Percentiles rank a stretch among this genome's conserved stretches.
Conservation (phyloP, 1,140 invertebrate genomes). For the Drosophila busckii region DNA sequence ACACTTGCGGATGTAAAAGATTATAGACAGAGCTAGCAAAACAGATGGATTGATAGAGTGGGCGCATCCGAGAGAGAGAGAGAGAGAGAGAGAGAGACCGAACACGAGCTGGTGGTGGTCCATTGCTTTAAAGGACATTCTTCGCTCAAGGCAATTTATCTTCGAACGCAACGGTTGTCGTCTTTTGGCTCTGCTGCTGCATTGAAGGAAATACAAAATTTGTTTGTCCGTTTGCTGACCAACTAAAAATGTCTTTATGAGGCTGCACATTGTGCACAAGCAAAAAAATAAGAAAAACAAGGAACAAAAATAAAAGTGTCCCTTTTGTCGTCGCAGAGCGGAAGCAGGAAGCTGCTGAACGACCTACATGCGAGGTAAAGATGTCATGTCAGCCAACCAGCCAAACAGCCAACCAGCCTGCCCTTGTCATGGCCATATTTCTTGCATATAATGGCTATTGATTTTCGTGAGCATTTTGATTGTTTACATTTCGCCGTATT, state of each 20-base stretch:
- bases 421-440: conserved; percentile 41
- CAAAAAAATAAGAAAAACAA: no score
- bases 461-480: conserved; percentile 40
- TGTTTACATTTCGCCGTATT: conserved; percentile 70
- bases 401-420: no score
- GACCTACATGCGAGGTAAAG: conserved; percentile 43
- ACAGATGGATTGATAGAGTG: background rate
- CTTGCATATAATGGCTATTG: conserved; percentile 43
- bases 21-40: conserved; percentile 23
- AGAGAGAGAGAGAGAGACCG: background rate
- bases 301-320: no score
- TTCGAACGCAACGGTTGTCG: conserved; percentile 33
- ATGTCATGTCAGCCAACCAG: conserved; percentile 56
- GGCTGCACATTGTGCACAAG: conserved; percentile 40
- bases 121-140: conserved; percentile 72
- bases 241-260: conserved; percentile 64
- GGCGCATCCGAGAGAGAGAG: background rate
- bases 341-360: conserved; percentile 67
- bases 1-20: conserved; percentile 69
- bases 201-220: conserved; percentile 58
- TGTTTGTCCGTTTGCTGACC: conserved; percentile 57
- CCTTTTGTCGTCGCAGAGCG: conserved; percentile 29
- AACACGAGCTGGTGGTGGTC: conserved; percentile 41
- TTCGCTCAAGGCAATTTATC: conserved; percentile 66
- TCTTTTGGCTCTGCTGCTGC: conserved; percentile 25